Conservation (phyloP, 2,888 invertebrate genomes). For the Apoderus coryli region DNA sequence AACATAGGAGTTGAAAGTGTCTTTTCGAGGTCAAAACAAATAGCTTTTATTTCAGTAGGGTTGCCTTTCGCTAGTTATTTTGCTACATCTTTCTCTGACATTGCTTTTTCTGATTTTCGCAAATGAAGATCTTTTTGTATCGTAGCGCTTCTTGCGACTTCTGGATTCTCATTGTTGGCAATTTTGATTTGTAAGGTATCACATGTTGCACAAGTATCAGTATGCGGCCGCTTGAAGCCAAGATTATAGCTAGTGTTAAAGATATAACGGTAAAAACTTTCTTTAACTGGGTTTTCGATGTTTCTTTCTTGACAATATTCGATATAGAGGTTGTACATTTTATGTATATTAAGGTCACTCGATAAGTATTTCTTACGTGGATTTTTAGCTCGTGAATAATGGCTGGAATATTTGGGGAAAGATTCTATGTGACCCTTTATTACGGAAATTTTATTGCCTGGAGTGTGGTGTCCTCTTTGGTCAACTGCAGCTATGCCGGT, state of each 20-base stretch:
- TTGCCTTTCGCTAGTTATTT: background rate
- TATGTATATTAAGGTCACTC: constrained; percentile 1
- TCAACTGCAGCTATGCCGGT: constrained; percentile 1
- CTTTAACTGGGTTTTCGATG: background rate
- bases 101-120: background rate
- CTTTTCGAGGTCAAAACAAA: constrained; percentile 1
- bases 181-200: no score
- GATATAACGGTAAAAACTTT: background rate
- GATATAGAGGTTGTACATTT: constrained; percentile 6
- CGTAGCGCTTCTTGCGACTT: background rate
- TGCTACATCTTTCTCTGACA: background rate
- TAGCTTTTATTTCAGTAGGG: background rate
- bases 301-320: constrained; percentile 2
- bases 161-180: no score
- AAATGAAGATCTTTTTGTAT: constrained; percentile 1
- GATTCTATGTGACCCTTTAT: constrained; percentile 6
- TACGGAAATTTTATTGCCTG: constrained; percentile 7
- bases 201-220: constrained; percentile 3
- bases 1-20: background rate
- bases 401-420: constrained; percentile 3
- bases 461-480: constrained; percentile 3
- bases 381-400: constrained; percentile 5
- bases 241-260: no score
- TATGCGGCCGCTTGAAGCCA: constrained; percentile 1
- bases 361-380: constrained; percentile 4